Evolutionary conservation across 2,797 vertebrate species (phyloP).

Genomic region (Neosilurus hyrtlii): DNA sequence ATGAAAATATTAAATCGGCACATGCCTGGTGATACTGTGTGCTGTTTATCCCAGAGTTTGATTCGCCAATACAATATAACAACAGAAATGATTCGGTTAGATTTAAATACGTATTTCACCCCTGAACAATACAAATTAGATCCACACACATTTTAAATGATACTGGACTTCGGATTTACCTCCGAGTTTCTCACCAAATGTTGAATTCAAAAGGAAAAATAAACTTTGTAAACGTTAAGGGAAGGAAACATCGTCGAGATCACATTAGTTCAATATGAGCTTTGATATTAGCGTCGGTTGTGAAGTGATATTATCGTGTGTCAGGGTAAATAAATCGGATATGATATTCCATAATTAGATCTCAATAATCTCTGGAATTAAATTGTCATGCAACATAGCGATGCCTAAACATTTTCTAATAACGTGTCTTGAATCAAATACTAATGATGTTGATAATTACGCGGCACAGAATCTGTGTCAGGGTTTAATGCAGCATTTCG

Average conservation of each 20-base stretch:
- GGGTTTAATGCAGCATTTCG: conserved; percentile 39
- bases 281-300: background rate
- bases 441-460: conserved; percentile 10
- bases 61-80: background rate
- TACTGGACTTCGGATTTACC: background rate
- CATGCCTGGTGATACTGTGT: conserved; percentile 1
- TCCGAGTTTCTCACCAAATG: background rate
- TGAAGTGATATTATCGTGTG: conserved; percentile 1
- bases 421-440: conserved; percentile 15
- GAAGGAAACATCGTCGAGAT: background rate
- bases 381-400: conserved; percentile 36
- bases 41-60: conserved; percentile 9
- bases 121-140: background rate
- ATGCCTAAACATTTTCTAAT: conserved; percentile 29
- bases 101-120: background rate
- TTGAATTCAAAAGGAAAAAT: background rate
- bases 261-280: background rate
- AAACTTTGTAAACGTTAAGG: background rate
- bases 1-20: background rate
- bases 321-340: background rate
- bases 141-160: background rate
- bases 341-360: conserved; percentile 6
- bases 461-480: conserved; percentile 9
- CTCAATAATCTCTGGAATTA: conserved; percentile 22
- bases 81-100: background rate